These are phyloP conservation scores for Agrypnia vestita DNA, from an alignment of 1,140 invertebrate genomes.

Conservation along the genomic window DNA sequence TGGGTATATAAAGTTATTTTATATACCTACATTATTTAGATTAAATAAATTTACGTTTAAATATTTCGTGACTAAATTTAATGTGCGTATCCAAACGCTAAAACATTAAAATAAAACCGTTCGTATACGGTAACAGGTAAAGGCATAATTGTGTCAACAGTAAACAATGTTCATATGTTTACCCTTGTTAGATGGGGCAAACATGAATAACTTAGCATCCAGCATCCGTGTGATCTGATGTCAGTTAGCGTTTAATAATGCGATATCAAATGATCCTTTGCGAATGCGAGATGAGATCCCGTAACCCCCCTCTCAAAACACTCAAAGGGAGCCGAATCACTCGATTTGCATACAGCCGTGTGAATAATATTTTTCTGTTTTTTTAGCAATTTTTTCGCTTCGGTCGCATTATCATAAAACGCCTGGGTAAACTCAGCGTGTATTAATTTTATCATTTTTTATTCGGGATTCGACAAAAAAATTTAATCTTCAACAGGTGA, in stretches of 20 bases:
- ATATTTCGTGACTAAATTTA: no score
- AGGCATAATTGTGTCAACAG: not conserved
- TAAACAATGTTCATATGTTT: not conserved
- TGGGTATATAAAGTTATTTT: no score
- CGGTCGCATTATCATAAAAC: not conserved
- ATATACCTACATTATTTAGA: no score
- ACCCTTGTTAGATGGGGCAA: constrained; percentile 12
- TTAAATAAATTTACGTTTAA: no score
- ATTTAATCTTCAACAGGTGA: not conserved
- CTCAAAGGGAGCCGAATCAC: not conserved
- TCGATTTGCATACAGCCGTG: constrained; percentile 34
- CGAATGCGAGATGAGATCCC: constrained; percentile 46
- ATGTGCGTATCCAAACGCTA: no score
- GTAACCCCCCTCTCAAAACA: not conserved
- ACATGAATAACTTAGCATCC: constrained; percentile 43
- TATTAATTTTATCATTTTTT: not conserved
- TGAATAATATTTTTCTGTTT: constrained; percentile 11
- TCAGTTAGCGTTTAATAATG: constrained; percentile 49
- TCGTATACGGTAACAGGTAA: not conserved
- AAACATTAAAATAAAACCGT: not conserved
- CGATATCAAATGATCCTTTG: constrained; percentile 57
- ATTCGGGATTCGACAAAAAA: not conserved
- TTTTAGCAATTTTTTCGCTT: not conserved
- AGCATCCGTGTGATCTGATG: constrained; percentile 16
- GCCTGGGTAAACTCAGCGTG: not conserved